phyloP scores from a whole-genome alignment of 2,888 invertebrate species.

The Phoronis australis region DNA sequence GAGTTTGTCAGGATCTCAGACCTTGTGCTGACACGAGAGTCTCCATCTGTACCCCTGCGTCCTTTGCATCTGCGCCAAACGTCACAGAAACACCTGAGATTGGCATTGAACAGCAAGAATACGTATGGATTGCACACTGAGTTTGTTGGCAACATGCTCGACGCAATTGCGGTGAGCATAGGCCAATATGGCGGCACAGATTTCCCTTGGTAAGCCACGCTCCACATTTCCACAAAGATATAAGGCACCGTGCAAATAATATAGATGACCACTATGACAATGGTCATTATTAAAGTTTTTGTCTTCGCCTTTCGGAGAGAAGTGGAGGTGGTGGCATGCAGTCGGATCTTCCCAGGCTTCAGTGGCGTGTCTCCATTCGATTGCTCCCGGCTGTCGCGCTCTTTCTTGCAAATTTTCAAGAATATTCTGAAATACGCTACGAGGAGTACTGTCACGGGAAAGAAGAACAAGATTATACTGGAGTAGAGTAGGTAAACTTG shows the following conservation, averaged over 20 bases:
- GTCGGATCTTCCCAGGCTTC: slow-evolving; percentile 38
- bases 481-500: slow-evolving; percentile 38
- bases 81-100: too few species aligned
- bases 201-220: slow-evolving; percentile 35
- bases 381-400: slow-evolving; percentile 21
- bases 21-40: too few species aligned
- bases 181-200: slow-evolving; percentile 25
- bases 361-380: slow-evolving; percentile 9
- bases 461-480: slow-evolving; percentile 37
- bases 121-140: slow-evolving; percentile 48
- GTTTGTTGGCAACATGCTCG: slow-evolving; percentile 46
- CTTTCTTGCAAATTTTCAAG: slow-evolving; percentile 43
- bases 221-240: slow-evolving; percentile 46
- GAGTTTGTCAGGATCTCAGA: too few species aligned
- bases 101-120: slow-evolving; percentile 45
- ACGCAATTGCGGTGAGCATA: slow-evolving; percentile 33
- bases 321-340: slow-evolving; percentile 41
- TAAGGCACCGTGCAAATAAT: slow-evolving; percentile 48
- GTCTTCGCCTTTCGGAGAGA: slow-evolving; percentile 49
- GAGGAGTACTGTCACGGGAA: slow-evolving; percentile 41
- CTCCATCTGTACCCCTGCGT: too few species aligned
- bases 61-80: too few species aligned
- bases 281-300: slow-evolving; percentile 52
- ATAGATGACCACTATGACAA: slow-evolving; percentile 48
- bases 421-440: slow-evolving; percentile 47